phyloP scores from a whole-genome alignment of 2,888 invertebrate species.

The Cephus rjabovi region DNA sequence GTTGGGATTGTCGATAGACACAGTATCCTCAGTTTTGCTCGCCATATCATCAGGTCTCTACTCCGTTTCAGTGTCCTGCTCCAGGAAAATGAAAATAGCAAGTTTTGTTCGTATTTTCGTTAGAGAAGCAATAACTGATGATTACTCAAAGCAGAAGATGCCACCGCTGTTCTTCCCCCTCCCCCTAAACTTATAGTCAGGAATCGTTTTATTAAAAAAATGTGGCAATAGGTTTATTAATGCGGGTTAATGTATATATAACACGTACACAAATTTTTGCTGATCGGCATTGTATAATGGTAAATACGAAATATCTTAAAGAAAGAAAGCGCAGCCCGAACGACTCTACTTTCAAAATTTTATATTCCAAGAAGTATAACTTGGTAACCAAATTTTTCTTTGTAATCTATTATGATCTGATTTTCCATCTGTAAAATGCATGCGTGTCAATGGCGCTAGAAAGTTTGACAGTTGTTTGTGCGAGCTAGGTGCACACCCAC shows the following conservation, averaged over 20 bases:
- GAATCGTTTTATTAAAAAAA: neutral
- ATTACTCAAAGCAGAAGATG: neutral
- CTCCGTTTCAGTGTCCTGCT: neutral
- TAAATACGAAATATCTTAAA: neutral
- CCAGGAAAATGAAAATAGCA: constrained; percentile 1
- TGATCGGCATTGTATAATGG: neutral
- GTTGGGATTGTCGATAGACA: constrained; percentile 57
- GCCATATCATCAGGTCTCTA: constrained; percentile 45
- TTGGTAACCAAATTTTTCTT: neutral
- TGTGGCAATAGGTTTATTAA: neutral
- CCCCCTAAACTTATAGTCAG: neutral
- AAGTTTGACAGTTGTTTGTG: neutral
- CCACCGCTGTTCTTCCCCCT: neutral
- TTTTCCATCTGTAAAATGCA: neutral
- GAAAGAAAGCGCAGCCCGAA: neutral
- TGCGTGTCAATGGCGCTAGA: neutral
- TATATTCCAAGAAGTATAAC: neutral
- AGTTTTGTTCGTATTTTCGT: neutral
- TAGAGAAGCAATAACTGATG: neutral
- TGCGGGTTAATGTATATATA: neutral
- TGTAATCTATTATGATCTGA: neutral
- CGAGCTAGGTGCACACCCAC: neutral
- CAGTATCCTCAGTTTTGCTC: constrained; percentile 57
- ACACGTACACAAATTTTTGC: neutral
- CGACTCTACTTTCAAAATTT: neutral